phyloP scores from a whole-genome alignment of 2,797 vertebrate genomes.

The Sylvilagus floridanus region DNA sequence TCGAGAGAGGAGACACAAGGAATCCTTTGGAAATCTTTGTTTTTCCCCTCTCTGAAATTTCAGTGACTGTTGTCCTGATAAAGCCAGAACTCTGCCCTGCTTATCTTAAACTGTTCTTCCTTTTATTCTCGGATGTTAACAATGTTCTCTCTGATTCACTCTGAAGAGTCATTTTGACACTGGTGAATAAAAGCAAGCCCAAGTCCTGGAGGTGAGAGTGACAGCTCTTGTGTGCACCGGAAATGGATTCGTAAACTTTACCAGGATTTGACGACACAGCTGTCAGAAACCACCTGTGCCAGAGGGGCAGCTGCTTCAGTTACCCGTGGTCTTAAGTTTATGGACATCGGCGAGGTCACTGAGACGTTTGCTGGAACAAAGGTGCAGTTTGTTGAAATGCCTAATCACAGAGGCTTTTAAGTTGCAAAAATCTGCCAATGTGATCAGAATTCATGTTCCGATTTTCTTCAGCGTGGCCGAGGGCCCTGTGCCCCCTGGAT shows the following conservation, averaged over 20 bases:
- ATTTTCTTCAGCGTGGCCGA: rapidly evolving
- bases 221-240: neutral
- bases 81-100: neutral
- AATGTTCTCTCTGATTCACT: neutral
- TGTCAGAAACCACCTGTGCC: neutral
- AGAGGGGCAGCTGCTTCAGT: neutral
- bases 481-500: neutral
- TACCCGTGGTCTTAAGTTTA: neutral
- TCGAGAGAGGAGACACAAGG: rapidly evolving
- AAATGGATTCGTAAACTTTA: neutral
- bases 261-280: neutral
- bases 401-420: neutral
- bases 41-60: neutral
- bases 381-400: neutral
- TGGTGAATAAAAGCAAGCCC: neutral
- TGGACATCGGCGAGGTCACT: neutral
- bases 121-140: neutral
- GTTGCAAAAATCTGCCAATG: neutral
- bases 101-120: neutral
- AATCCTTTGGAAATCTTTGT: neutral
- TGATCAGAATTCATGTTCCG: neutral
- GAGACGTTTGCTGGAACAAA: neutral
- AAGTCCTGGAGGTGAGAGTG: rapidly evolving
- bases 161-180: neutral
- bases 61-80: neutral